phyloP scores from a whole-genome alignment of 1,140 invertebrate species.

The Drosophila serrata region DNA sequence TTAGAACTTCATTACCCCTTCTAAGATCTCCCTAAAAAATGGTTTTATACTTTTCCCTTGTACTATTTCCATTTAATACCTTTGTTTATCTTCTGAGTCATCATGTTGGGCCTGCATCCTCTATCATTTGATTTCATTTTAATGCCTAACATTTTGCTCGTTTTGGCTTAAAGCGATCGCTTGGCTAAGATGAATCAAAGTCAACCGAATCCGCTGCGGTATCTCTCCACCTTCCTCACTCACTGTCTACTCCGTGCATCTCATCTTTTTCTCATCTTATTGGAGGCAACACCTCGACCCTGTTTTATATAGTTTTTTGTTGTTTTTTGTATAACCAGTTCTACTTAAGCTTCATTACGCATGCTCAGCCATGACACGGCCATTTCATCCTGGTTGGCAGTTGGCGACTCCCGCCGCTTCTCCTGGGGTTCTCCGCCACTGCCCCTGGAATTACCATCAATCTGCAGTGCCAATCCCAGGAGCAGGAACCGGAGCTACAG shows the following conservation, averaged over 20 bases:
- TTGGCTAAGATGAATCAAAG: constrained; percentile 30
- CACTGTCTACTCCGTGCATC: not conserved
- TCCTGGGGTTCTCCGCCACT: not conserved
- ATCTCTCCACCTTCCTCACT: not conserved
- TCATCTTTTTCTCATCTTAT: constrained; percentile 31
- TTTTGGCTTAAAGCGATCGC: constrained; percentile 14
- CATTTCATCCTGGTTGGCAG: constrained; percentile 50
- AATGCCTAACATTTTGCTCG: not conserved
- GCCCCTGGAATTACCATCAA: constrained; percentile 46
- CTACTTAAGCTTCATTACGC: constrained; percentile 83
- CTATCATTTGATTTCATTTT: constrained; percentile 7
- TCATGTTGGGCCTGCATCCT: constrained; percentile 3
- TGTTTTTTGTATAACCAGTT: constrained; percentile 69
- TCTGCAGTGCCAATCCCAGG: constrained; percentile 53
- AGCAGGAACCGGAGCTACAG: constrained; percentile 51
- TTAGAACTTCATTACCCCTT: not conserved
- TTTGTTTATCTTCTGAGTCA: constrained; percentile 1
- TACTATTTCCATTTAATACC: not conserved
- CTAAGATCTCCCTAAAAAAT: not conserved
- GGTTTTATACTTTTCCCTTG: not conserved
- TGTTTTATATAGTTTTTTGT: constrained; percentile 12
- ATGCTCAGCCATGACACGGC: constrained; percentile 78
- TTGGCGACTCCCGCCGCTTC: constrained; percentile 17
- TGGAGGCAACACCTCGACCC: constrained; percentile 22
- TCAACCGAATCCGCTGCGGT: constrained; percentile 15